Conservation (phyloP, 2,113 vertebrate genomes). For the Nothoprocta pentlandii region DNA sequence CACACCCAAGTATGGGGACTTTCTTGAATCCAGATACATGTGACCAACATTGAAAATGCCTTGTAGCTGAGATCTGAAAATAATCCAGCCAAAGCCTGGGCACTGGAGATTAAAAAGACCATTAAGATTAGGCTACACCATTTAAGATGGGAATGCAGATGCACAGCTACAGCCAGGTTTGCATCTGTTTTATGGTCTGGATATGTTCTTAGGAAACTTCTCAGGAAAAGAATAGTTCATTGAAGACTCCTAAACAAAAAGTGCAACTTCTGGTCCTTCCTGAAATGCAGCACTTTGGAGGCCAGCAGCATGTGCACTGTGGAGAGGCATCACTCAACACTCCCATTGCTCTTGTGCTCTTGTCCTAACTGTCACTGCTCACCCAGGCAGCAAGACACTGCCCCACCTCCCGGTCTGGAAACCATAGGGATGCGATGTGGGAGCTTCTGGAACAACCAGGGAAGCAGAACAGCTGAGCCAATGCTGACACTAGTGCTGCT, state of each 20-base stretch:
- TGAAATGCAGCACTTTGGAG: background rate
- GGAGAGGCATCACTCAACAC: background rate
- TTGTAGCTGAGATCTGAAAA: background rate
- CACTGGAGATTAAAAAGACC: background rate
- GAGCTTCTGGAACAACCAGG: background rate
- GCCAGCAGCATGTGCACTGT: fast-evolving
- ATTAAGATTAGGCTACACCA: background rate
- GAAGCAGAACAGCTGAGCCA: background rate
- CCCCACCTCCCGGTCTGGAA: background rate
- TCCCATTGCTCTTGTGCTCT: background rate
- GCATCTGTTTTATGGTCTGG: background rate
- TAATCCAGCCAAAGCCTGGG: background rate
- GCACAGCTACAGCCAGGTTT: background rate
- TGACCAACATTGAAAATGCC: background rate
- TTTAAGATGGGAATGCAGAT: background rate
- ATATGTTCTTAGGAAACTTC: background rate
- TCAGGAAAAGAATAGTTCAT: background rate
- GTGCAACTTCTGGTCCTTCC: background rate
- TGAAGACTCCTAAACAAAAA: background rate
- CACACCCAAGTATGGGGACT: background rate
- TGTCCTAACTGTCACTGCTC: background rate
- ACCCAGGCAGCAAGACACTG: background rate
- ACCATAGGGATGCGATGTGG: fast-evolving
- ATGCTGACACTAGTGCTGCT: background rate
- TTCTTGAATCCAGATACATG: background rate